Base-by-base conservation (phyloP, 2,797 vertebrate genomes). In the Taenioides sp. region DNA sequence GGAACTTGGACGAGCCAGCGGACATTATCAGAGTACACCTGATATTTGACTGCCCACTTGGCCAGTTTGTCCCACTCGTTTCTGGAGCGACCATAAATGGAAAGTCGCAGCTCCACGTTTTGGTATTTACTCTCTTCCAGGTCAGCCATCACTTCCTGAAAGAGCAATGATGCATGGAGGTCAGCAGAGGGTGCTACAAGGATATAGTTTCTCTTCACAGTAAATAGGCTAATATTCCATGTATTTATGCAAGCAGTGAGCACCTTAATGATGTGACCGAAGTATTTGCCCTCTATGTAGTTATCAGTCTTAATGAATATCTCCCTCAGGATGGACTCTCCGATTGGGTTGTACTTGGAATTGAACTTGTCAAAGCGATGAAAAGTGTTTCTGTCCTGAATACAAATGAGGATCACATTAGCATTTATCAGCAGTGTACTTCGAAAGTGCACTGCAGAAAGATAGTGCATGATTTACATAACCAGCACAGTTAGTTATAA, bases 291-390 rank as follows among this genome's bases (percentile, higher is more conserved):
- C 52, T 96, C 94, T 10, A 98, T 92, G 22, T 92, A 88, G 87
- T 99, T 99, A 93, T 99, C 96, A 0, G 97, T 99, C 91, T 99
- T 99, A 92, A 99, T 99, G 93, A 99, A 99, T 87, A 99, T 99
- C 93, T 99, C 98, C 16, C 98, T 88, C 69, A 98, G 95, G 75
- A 98, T 96, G 61, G 97, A 99, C 88, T 99, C 97, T 50, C 97
- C 97, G 0, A 99, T 98, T 16, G 98, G 98, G 83, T 99, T 99
- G 93, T 99, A 99, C 81, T 99, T 99, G 80, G 98, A 94, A 0
- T 99, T 99, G 92, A 99, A 99, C 82, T 99, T 99, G 92, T 99
- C 98, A 6, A 99, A 99, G 37, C 98, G 96, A 84, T 99, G 98
- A 88, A 99, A 99, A 0, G 98, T 99, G 90, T 99, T 99, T n/a